Evolutionary conservation across 2,797 vertebrate species (phyloP).

Genomic region (Cheirogaleus major): DNA sequence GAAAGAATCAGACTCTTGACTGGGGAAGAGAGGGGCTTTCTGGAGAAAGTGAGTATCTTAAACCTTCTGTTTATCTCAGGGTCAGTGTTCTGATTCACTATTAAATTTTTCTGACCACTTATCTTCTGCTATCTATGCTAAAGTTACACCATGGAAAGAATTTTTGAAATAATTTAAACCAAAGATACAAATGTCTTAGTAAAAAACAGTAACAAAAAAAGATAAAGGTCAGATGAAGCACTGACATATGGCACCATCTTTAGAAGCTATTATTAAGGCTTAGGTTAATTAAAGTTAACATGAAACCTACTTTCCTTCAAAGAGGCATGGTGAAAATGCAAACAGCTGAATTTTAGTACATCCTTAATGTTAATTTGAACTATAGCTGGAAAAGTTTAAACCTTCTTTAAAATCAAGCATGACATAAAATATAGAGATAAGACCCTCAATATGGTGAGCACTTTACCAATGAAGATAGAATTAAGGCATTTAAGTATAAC

Average conservation of each 20-base stretch:
- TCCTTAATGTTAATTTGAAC: background rate
- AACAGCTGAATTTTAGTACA: background rate
- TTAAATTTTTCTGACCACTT: background rate
- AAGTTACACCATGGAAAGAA: background rate
- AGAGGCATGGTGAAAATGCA: background rate
- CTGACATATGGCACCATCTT: background rate
- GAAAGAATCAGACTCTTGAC: background rate
- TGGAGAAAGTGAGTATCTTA: background rate
- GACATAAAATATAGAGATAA: background rate
- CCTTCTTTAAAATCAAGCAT: slow-evolving; percentile 21
- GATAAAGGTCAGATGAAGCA: background rate
- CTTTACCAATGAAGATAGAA: slow-evolving; percentile 14
- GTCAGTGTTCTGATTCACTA: background rate
- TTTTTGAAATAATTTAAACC: slow-evolving; percentile 16
- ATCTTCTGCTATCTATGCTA: background rate
- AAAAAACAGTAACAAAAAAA: background rate
- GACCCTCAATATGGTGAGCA: background rate
- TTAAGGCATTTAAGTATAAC: background rate
- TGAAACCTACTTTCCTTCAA: background rate
- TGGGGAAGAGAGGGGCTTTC: background rate
- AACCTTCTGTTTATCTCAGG: background rate
- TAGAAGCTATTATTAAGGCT: background rate
- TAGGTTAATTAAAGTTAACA: background rate
- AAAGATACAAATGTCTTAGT: background rate
- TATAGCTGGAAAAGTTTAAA: background rate